These are phyloP conservation scores for Eriosoma lanigerum DNA, from an alignment of 1,140 invertebrate genomes.

Conservation along the genomic window DNA sequence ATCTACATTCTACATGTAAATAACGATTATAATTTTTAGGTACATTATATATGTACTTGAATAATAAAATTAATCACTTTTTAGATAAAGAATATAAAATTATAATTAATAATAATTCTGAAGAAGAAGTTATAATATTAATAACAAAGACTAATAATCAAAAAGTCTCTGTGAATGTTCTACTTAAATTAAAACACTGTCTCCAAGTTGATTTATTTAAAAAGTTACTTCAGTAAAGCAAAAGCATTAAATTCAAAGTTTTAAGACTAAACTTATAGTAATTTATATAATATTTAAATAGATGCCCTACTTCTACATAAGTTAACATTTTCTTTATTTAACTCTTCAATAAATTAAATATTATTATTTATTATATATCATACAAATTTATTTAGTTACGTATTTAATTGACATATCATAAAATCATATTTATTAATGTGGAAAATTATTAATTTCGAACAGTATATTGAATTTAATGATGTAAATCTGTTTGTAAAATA, in stretches of 20 bases:
- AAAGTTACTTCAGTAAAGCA: not conserved
- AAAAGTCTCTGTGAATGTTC: not conserved
- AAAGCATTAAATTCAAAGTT: slow-evolving; percentile 18
- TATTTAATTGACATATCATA: too few relatives aligned
- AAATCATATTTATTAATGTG: too few relatives aligned
- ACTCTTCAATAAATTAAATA: not conserved
- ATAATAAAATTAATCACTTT: too few relatives aligned
- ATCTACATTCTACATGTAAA: too few relatives aligned
- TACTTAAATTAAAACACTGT: slow-evolving; percentile 18
- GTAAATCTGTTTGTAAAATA: too few relatives aligned
- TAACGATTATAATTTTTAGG: too few relatives aligned
- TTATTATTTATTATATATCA: too few relatives aligned
- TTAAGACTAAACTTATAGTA: slow-evolving; percentile 3
- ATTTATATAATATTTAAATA: slow-evolving; percentile 28
- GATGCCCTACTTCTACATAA: not conserved
- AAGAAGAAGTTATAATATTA: not conserved
- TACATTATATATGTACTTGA: too few relatives aligned
- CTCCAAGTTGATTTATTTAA: slow-evolving; percentile 27
- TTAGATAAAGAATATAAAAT: not conserved
- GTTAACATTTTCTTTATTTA: not conserved
- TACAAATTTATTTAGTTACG: too few relatives aligned
- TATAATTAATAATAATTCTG: slow-evolving; percentile 25
- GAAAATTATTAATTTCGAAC: too few relatives aligned
- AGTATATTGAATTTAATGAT: too few relatives aligned
- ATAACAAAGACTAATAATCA: slow-evolving; percentile 27